Evolutionary conservation across 1,140 invertebrate genomes (phyloP).

Genomic region (Pseudobourletiella spinata): DNA sequence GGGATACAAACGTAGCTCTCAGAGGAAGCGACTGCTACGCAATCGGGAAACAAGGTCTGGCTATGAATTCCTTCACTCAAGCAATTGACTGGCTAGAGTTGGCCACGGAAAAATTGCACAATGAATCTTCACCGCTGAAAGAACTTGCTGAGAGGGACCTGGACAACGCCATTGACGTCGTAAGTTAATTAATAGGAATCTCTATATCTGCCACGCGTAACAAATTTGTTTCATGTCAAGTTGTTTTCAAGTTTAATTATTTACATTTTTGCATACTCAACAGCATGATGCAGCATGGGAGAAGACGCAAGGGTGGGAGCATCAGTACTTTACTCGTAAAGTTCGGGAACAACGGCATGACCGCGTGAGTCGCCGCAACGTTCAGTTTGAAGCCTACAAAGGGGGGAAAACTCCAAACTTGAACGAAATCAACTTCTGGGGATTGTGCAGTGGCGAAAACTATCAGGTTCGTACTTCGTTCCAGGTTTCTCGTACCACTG

Average conservation of each 20-base stretch:
- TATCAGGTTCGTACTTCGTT: constrained; percentile 16
- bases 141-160: neutral
- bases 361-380: neutral
- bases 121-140: neutral
- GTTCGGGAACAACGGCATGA: neutral
- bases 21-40: neutral
- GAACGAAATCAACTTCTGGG: constrained; percentile 36
- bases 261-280: neutral
- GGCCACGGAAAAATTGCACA: neutral
- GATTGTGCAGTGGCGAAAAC: constrained; percentile 29
- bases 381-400: constrained; percentile 4
- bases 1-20: neutral
- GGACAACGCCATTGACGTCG: neutral
- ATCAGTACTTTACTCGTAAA: neutral
- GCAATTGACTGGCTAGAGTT: constrained; percentile 7
- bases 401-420: constrained; percentile 3
- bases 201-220: neutral
- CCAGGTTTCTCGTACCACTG: no score
- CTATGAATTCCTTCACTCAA: neutral
- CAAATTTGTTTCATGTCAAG: neutral
- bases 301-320: neutral
- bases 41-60: neutral
- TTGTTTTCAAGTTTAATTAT: neutral
- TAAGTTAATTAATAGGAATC: neutral
- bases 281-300: constrained; percentile 4